A percentile compares a stretch with the other conserved stretches of the same genome.
Evolutionary conservation across 2,888 invertebrate genomes (phyloP).

Genomic region (Autographa pulchrina): DNA sequence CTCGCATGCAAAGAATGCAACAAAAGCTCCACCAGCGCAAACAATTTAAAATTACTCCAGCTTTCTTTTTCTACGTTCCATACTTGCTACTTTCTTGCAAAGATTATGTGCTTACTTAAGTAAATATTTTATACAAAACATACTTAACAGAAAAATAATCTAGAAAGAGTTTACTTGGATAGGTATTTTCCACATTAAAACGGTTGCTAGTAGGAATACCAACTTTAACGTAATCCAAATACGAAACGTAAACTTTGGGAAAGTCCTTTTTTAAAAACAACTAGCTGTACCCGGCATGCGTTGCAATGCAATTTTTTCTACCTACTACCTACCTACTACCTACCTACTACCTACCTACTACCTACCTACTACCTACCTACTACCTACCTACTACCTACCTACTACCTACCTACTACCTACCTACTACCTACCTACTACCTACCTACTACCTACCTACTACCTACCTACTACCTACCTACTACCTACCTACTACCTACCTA

Average conservation of each 20-base stretch:
- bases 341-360: too few species aligned
- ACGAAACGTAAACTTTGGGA: neutral
- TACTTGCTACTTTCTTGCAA: neutral
- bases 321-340: too few species aligned
- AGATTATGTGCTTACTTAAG: neutral
- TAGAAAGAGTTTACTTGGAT: neutral
- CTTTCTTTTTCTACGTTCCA: neutral
- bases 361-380: too few species aligned
- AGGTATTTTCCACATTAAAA: neutral
- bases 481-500: too few species aligned
- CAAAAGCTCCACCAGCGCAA: neutral
- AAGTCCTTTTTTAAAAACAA: neutral
- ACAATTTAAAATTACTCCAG: neutral
- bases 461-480: too few species aligned
- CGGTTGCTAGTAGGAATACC: neutral
- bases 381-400: too few species aligned
- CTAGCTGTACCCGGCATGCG: too few species aligned
- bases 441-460: too few species aligned
- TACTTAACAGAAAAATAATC: neutral
- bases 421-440: too few species aligned
- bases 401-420: too few species aligned
- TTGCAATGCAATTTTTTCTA: too few species aligned
- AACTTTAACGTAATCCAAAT: slow-evolving; percentile 3
- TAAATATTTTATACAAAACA: slow-evolving; percentile 1
- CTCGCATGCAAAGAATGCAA: slow-evolving; percentile 45